Evolutionary conservation across 1,140 invertebrate species (phyloP).

Genomic region (Caenorhabditis latens): DNA sequence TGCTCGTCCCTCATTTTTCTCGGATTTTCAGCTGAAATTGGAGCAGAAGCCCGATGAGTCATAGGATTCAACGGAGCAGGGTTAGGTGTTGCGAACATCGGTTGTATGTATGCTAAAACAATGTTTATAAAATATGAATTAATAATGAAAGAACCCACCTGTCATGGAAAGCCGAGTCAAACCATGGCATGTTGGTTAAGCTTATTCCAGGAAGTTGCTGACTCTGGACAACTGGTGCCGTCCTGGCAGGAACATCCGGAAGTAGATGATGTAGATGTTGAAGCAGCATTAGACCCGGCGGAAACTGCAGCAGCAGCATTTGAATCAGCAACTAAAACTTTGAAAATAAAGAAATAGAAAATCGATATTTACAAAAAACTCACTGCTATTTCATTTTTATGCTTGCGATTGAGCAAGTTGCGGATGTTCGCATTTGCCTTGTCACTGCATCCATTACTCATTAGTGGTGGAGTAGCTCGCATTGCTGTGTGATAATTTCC

Average conservation of each 20-base stretch:
- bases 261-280: too few relatives aligned
- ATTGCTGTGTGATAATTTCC: not conserved
- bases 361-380: not conserved
- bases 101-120: not conserved
- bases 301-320: not conserved
- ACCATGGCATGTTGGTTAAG: too few relatives aligned
- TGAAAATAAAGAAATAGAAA: not conserved
- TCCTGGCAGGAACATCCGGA: too few relatives aligned
- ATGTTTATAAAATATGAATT: not conserved
- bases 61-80: not conserved
- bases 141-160: not conserved
- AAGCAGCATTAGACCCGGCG: too few relatives aligned
- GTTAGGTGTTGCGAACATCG: not conserved
- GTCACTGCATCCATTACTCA: conserved; percentile 32
- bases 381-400: conserved; percentile 1
- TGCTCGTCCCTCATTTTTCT: not conserved
- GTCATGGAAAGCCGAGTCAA: not conserved
- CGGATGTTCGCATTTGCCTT: conserved; percentile 2
- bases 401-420: not conserved
- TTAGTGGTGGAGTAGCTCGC: not conserved
- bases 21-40: not conserved
- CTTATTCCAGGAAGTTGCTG: not conserved
- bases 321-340: conserved; percentile 3
- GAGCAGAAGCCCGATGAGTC: not conserved
- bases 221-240: not conserved